Base-by-base conservation (phyloP, 2,888 invertebrate genomes). In the Seladonia tumulorum region DNA sequence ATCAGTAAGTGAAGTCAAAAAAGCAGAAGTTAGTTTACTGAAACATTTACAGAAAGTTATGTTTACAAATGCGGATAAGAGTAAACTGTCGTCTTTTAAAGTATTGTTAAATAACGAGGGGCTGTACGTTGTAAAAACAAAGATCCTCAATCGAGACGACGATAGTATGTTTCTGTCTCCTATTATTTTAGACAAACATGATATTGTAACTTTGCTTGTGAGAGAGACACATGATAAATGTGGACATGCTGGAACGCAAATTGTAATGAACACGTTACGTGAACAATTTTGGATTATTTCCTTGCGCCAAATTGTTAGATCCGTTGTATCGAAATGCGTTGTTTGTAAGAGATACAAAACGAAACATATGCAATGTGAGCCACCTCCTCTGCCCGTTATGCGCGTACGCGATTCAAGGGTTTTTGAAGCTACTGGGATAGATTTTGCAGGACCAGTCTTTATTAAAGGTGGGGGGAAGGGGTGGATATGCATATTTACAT, bases 151-250 rank as follows among this genome's bases (percentile, higher is more conserved):
- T 5, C 53, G 53, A 53, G 53, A 53, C 53, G 53, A 53, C 53
- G 53, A 53, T 22, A 53, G 53, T 5, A 22, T 53, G 71, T 93
- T 93, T 85, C 79, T 87, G 45, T 85, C 70, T 86, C 92, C 93
- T 12, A 90, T 92, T 39, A 53, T 93, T 18, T 82, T 93, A 77
- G 91, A 91, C 57, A 86, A 79, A 49, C 90, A 93, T 83, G 81
- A 83, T 8, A 83, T 90, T 42, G 91, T 93, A 0, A 63, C 76
- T 8, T 82, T 88, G 70, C 76, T 91, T 35, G 86, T 89, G 25
- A 79, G 86, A 18, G 85, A 90, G 73, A 82, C 79, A 68, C 88
- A 90, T 72, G 83, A 88, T 14, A 86, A 84, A n/a, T 60, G 83
- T 25, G 71, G 76, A 82, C 90, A 91, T 76, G 88, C 86, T 8